phyloP scores from a whole-genome alignment of 1,140 invertebrate species.

The Limonius californicus region DNA sequence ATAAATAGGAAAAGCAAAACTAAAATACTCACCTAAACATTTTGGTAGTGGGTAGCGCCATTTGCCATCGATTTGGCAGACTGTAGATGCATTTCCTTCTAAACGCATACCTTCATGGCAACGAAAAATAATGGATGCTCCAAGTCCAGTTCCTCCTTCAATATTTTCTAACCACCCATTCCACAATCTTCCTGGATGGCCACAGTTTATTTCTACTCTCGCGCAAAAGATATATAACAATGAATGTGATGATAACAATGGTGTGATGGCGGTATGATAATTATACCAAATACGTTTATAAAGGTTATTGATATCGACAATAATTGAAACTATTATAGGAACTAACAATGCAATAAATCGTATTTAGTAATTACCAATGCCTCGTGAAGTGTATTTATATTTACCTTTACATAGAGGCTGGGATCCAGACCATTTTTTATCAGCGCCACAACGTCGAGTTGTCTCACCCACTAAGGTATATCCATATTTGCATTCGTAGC shows the following conservation, averaged over 20 bases:
- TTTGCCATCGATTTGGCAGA: slow-evolving; percentile 86
- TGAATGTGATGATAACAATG: background rate
- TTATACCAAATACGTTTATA: too few relatives aligned
- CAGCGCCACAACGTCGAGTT: slow-evolving; percentile 83
- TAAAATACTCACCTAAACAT: slow-evolving; percentile 58
- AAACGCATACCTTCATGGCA: slow-evolving; percentile 92
- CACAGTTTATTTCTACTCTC: slow-evolving; percentile 86
- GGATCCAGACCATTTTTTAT: slow-evolving; percentile 86
- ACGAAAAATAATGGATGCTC: slow-evolving; percentile 88
- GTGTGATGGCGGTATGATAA: background rate
- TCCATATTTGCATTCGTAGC: slow-evolving; percentile 90
- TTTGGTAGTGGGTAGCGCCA: slow-evolving; percentile 90
- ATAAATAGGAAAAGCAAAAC: background rate
- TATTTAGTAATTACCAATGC: too few relatives aligned
- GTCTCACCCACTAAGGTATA: slow-evolving; percentile 83
- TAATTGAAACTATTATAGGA: too few relatives aligned
- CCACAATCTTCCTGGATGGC: slow-evolving; percentile 81
- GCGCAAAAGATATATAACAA: slow-evolving; percentile 21
- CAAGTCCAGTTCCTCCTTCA: slow-evolving; percentile 81
- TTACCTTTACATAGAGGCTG: slow-evolving; percentile 83
- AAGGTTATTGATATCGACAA: background rate
- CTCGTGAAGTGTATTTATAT: slow-evolving; percentile 17
- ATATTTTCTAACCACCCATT: slow-evolving; percentile 96
- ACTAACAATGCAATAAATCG: background rate
- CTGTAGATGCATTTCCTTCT: slow-evolving; percentile 81